These are phyloP conservation scores for Drosophila yooni DNA, from an alignment of 2,888 invertebrate genomes.

Conservation along the genomic window DNA sequence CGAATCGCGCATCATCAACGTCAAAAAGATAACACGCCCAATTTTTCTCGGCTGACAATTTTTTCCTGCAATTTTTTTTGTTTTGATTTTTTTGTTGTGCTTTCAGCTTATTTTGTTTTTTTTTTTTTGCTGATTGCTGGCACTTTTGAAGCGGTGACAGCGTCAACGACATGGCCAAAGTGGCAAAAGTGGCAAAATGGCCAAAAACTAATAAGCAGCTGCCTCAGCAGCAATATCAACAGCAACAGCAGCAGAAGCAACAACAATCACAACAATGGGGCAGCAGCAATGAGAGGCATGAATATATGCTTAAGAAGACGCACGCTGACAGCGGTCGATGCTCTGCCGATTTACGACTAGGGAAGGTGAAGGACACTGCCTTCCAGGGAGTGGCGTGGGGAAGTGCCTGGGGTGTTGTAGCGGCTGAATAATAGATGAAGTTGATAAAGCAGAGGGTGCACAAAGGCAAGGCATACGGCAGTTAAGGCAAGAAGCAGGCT, in stretches of 20 bases:
- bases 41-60: conserved; percentile 66
- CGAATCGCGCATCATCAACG: conserved; percentile 68
- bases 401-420: conserved; percentile 2
- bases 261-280: conserved; percentile 33
- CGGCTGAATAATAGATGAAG: neutral
- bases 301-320: conserved; percentile 38
- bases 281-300: conserved; percentile 25
- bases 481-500: conserved; percentile 6
- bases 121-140: conserved; percentile 8
- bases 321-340: conserved; percentile 70
- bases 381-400: neutral
- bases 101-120: conserved; percentile 4
- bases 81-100: conserved; percentile 22
- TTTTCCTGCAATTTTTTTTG: neutral
- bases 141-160: conserved; percentile 34
- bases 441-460: conserved; percentile 38
- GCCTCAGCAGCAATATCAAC: conserved; percentile 11
- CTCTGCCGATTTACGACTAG: conserved; percentile 57
- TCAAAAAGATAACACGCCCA: conserved; percentile 75
- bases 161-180: conserved; percentile 12
- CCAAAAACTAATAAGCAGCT: conserved; percentile 69
- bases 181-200: conserved; percentile 38
- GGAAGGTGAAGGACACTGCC: conserved; percentile 12
- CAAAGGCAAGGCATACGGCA: conserved; percentile 6
- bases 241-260: conserved; percentile 19